Base-by-base conservation (phyloP, 2,797 vertebrate species). In the Buceros bicornis region DNA sequence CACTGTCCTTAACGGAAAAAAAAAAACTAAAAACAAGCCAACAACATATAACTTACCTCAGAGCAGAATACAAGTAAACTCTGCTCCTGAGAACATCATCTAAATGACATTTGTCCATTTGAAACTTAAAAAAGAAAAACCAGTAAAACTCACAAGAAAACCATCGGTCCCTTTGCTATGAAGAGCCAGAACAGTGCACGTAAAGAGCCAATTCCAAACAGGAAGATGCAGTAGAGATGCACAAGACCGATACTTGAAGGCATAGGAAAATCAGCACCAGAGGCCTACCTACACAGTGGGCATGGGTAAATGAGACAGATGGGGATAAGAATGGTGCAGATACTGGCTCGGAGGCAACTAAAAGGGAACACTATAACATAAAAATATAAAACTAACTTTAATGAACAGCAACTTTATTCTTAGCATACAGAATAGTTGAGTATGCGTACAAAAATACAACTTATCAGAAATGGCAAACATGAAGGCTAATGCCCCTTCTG, bases 41-140 rank as follows among this genome's bases (percentile, higher is more conserved):
- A 53, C 25, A n/a, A 11, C 1, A 1, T 16, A 0, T 14, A 16
- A 29, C 16, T 67, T 37, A 54, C 31, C 56, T 84, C 48, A 42
- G 13, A 57, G n/a, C 6, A 81, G 18, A 81, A 84, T 16, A 40
- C 25, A 71, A 81, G 25, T 22, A 33, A 60, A 64, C 28, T 64
- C 47, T 26, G 35, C 60, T 69, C 25, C 62, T 61, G 45, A 64
- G 31, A 91, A 56, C 10, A 67, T 5, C 17, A n/a, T 33, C 47
- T 48, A 72, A 79, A 57, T 9, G 2, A 67, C 74, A 58, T 29
- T 37, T 14, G 5, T 17, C 45, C 12, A 11, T 37, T 53, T 72
- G 31, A 78, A 42, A 21, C 35, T 33, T 28, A 29, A 12, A 28
- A 3, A 24, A 33, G 37, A 28, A 3, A 24, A 33, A 3, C n/a